Percentiles rank a stretch among this genome's conserved stretches.
These are phyloP conservation scores for Proctacanthus coquilletti DNA, from an alignment of 1,140 invertebrate species.

Conservation along the genomic window DNA sequence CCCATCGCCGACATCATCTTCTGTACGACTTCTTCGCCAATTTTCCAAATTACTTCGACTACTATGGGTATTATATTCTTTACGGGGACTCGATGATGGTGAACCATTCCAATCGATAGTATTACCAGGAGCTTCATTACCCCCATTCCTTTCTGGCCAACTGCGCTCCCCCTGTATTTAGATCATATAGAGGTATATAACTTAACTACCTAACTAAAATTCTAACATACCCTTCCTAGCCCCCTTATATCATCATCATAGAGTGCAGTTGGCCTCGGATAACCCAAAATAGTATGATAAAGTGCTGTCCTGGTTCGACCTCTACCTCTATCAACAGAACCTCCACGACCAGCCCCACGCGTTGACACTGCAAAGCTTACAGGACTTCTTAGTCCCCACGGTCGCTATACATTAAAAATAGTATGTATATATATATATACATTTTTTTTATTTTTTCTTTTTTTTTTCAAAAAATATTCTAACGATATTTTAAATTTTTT, in stretches of 20 bases:
- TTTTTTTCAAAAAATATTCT: too few relatives aligned
- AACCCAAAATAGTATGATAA: conserved; percentile 22
- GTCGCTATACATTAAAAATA: too few relatives aligned
- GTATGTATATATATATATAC: too few relatives aligned
- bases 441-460: too few relatives aligned
- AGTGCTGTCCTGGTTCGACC: conserved; percentile 28
- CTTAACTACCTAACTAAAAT: neutral
- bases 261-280: conserved; percentile 20
- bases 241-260: conserved; percentile 17
- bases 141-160: conserved; percentile 49
- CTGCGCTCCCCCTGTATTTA: conserved; percentile 22
- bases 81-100: conserved; percentile 37
- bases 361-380: conserved; percentile 15
- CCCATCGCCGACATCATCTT: conserved; percentile 26
- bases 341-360: conserved; percentile 36
- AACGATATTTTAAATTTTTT: too few relatives aligned
- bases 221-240: conserved; percentile 14
- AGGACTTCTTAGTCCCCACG: conserved; percentile 40
- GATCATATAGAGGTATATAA: neutral
- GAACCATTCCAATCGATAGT: conserved; percentile 41
- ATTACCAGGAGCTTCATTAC: conserved; percentile 32
- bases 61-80: conserved; percentile 38
- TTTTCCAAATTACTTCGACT: conserved; percentile 41
- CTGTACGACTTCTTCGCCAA: conserved; percentile 39
- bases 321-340: conserved; percentile 39